Evolutionary conservation across 2,888 invertebrate genomes (phyloP).

Genomic region (Entomobrya multifasciata): DNA sequence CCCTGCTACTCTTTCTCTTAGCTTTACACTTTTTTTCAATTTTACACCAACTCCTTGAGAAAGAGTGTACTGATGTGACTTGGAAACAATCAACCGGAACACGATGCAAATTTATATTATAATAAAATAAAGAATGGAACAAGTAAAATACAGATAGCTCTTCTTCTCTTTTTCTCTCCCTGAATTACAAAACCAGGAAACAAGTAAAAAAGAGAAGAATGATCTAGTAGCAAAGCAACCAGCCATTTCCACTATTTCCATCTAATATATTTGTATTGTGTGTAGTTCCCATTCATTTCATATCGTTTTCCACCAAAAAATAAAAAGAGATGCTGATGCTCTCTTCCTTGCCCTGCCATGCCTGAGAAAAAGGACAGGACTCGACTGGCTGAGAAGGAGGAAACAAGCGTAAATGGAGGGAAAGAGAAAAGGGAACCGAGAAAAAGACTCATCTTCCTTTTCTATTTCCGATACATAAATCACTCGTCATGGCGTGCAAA

Average conservation of each 20-base stretch:
- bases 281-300: too few relatives aligned
- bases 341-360: too few relatives aligned
- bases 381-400: conserved; percentile 48
- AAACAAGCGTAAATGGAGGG: conserved; percentile 60
- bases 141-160: neutral
- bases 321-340: conserved; percentile 17
- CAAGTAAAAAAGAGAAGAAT: conserved; percentile 37
- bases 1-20: neutral
- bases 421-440: conserved; percentile 58
- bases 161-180: too few relatives aligned
- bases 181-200: conserved; percentile 40
- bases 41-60: neutral
- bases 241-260: conserved; percentile 5
- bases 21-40: neutral
- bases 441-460: conserved; percentile 76
- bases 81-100: conserved; percentile 73
- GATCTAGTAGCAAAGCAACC: conserved; percentile 13
- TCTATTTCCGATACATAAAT: conserved; percentile 79
- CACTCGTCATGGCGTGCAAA: conserved; percentile 65
- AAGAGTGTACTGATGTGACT: conserved; percentile 61
- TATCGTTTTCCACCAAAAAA: conserved; percentile 40
- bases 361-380: too few relatives aligned
- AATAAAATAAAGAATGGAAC: conserved; percentile 37
- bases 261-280: conserved; percentile 12
- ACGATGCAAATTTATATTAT: conserved; percentile 72